Conservation (phyloP, 1,140 invertebrate species). For the Lasioglossum albipes region DNA sequence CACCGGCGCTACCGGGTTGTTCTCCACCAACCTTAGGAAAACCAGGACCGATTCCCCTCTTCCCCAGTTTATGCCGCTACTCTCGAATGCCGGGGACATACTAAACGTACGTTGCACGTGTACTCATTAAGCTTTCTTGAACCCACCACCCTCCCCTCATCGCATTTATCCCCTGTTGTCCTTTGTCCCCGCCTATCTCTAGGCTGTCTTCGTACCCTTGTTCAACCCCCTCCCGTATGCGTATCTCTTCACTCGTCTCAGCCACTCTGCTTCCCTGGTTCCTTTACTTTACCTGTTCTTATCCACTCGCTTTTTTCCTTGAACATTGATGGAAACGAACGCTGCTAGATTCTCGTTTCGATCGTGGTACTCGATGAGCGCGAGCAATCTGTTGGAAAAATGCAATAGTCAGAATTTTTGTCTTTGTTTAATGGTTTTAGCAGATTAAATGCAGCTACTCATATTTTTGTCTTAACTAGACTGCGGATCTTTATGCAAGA, state of each 20-base stretch:
- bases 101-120: conserved; percentile 65
- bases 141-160: neutral
- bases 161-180: neutral
- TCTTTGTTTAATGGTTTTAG: too few species aligned
- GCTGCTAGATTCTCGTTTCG: neutral
- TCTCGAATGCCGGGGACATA: conserved; percentile 63
- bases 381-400: too few species aligned
- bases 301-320: neutral
- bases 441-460: too few species aligned
- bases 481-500: too few species aligned
- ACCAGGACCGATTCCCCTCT: conserved; percentile 21
- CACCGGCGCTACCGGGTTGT: conserved; percentile 52
- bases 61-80: conserved; percentile 44
- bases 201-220: neutral
- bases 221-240: neutral
- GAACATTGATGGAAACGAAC: conserved; percentile 17
- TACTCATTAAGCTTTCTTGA: conserved; percentile 61
- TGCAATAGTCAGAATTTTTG: too few species aligned
- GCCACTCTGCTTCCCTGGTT: neutral
- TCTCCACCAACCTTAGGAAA: conserved; percentile 56
- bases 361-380: too few species aligned
- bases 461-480: too few species aligned
- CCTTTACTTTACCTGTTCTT: neutral
- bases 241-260: neutral
- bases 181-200: conserved; percentile 30